Conservation (phyloP, 1,140 invertebrate species). For the Lasaia peninsularis region DNA sequence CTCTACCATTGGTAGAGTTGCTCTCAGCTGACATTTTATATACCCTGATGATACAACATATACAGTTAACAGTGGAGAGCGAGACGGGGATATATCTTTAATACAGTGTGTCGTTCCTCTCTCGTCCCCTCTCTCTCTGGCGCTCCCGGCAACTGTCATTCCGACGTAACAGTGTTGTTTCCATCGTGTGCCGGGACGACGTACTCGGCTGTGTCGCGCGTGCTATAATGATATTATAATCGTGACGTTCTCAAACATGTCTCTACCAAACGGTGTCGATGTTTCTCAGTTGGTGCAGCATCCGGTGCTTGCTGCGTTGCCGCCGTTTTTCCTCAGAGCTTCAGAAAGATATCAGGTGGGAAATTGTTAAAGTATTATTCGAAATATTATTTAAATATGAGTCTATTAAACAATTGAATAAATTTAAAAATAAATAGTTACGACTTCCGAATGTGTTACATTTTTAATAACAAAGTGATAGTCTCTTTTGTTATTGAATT, state of each 20-base stretch:
- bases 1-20: constrained; percentile 38
- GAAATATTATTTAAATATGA: too few relatives aligned
- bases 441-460: too few relatives aligned
- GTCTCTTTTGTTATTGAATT: too few relatives aligned
- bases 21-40: constrained; percentile 71
- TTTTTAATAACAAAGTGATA: too few relatives aligned
- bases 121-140: constrained; percentile 45
- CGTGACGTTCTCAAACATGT: constrained; percentile 79
- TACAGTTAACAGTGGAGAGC: constrained; percentile 64
- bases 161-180: constrained; percentile 61
- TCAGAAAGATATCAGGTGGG: constrained; percentile 92
- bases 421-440: too few relatives aligned
- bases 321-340: constrained; percentile 90
- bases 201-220: not conserved
- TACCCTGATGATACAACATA: constrained; percentile 74
- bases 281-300: constrained; percentile 90
- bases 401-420: too few relatives aligned
- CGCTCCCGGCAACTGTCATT: constrained; percentile 49
- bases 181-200: constrained; percentile 1
- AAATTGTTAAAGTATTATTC: not conserved
- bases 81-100: constrained; percentile 41
- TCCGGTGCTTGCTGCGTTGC: constrained; percentile 87
- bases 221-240: constrained; percentile 22
- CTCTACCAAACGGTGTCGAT: constrained; percentile 87
- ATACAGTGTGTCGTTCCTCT: constrained; percentile 67